Evolutionary conservation across 2,888 invertebrate genomes (phyloP).

Genomic region (Galerucella calmariensis): DNA sequence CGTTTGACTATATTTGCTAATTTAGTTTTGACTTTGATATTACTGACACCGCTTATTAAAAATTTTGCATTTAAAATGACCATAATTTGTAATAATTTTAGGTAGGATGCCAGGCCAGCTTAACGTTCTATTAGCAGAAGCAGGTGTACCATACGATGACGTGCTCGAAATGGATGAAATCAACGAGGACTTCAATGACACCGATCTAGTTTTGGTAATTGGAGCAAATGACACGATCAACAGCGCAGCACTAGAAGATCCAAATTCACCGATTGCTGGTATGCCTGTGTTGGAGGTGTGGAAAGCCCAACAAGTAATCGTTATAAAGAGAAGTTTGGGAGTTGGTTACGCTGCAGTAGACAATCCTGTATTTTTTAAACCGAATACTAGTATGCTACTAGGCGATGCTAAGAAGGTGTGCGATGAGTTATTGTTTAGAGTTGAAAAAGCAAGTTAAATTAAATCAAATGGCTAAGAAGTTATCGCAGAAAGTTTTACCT

Average conservation of each 20-base stretch:
- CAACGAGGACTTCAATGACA: slow-evolving; percentile 85
- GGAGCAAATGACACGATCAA: slow-evolving; percentile 93
- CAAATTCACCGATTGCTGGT: slow-evolving; percentile 90
- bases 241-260: slow-evolving; percentile 90
- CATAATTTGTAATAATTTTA: slow-evolving; percentile 55
- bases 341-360: slow-evolving; percentile 88
- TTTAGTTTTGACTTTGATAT: slow-evolving; percentile 18
- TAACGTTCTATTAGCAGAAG: slow-evolving; percentile 90
- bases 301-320: slow-evolving; percentile 87
- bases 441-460: slow-evolving; percentile 55
- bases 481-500: not conserved
- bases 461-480: too few relatives aligned
- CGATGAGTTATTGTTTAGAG: slow-evolving; percentile 79
- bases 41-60: too few relatives aligned
- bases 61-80: too few relatives aligned
- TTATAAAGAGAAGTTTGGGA: slow-evolving; percentile 78
- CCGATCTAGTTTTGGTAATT: slow-evolving; percentile 87
- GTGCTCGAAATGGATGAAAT: slow-evolving; percentile 94
- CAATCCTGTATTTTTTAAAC: slow-evolving; percentile 92
- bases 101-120: slow-evolving; percentile 93
- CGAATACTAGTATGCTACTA: slow-evolving; percentile 86
- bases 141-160: slow-evolving; percentile 92
- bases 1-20: too few relatives aligned
- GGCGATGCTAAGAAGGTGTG: slow-evolving; percentile 94
- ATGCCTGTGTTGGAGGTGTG: slow-evolving; percentile 93